phyloP scores from a whole-genome alignment of 2,113 vertebrate genomes.

The Sterrhoptilus dennistouni region DNA sequence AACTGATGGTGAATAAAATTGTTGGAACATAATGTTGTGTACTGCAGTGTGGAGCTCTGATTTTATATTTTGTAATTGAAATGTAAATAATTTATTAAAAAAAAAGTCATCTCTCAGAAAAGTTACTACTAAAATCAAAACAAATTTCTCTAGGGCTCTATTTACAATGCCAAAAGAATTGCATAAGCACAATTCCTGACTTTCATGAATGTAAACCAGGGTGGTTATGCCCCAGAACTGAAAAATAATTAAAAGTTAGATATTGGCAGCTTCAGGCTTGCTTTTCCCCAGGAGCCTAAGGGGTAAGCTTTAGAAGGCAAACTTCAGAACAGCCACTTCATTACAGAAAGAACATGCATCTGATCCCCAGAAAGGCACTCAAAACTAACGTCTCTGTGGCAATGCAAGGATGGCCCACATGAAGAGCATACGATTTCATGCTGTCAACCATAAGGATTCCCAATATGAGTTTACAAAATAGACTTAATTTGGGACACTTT shows the following conservation, averaged over 20 bases:
- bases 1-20: background rate
- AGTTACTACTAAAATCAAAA: conserved; percentile 19
- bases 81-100: background rate
- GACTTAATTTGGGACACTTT: background rate
- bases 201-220: conserved; percentile 49
- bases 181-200: background rate
- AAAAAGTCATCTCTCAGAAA: background rate
- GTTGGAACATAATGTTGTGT: background rate
- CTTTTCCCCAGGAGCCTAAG: conserved; percentile 29
- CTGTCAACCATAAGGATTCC: background rate
- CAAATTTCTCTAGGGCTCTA: conserved; percentile 11
- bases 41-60: background rate
- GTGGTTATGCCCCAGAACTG: conserved; percentile 56
- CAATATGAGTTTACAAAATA: background rate
- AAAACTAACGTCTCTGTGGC: background rate
- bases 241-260: conserved; percentile 56
- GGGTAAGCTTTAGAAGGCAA: conserved; percentile 36
- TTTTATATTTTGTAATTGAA: background rate
- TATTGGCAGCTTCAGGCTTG: conserved; percentile 62
- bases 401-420: background rate
- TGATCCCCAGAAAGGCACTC: background rate
- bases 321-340: conserved; percentile 54
- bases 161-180: conserved; percentile 33
- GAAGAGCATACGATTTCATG: background rate
- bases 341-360: background rate